A percentile compares a stretch with the other conserved stretches of the same genome.
These are phyloP conservation scores for Polia nebulosa DNA, from an alignment of 2,888 invertebrate genomes.

Conservation along the genomic window DNA sequence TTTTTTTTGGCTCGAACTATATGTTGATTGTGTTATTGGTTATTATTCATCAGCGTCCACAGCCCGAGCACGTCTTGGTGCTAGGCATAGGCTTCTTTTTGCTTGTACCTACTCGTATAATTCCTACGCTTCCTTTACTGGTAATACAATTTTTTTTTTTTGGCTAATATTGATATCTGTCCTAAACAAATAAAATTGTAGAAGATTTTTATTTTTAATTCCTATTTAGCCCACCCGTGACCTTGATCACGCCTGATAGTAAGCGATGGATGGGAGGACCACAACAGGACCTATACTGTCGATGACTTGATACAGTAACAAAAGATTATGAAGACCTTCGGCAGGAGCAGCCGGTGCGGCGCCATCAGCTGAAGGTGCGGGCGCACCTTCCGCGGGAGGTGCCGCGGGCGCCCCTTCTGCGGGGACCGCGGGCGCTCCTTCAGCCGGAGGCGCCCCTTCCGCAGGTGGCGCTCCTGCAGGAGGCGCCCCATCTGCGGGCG, in stretches of 20 bases:
- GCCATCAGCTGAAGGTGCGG: slow-evolving; percentile 62
- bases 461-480: slow-evolving; percentile 56
- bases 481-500: slow-evolving; percentile 58
- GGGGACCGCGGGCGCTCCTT: slow-evolving; percentile 59
- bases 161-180: not conserved
- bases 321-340: slow-evolving; percentile 65
- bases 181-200: not conserved
- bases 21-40: not conserved
- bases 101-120: too few relatives aligned
- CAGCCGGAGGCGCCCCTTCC: slow-evolving; percentile 59
- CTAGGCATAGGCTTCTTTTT: not conserved
- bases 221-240: too few relatives aligned
- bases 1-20: too few relatives aligned
- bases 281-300: too few relatives aligned
- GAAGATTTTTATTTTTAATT: too few relatives aligned
- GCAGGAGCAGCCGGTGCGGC: slow-evolving; percentile 68
- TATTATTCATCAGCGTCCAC: not conserved
- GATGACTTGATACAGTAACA: not conserved
- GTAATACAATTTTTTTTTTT: not conserved
- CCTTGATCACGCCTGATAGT: too few relatives aligned
- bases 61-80: too few relatives aligned
- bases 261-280: too few relatives aligned
- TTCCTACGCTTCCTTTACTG: not conserved
- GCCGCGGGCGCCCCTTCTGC: slow-evolving; percentile 59
- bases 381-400: slow-evolving; percentile 72